phyloP scores from a whole-genome alignment of 2,113 vertebrate species.

The Spermophilus dauricus region DNA sequence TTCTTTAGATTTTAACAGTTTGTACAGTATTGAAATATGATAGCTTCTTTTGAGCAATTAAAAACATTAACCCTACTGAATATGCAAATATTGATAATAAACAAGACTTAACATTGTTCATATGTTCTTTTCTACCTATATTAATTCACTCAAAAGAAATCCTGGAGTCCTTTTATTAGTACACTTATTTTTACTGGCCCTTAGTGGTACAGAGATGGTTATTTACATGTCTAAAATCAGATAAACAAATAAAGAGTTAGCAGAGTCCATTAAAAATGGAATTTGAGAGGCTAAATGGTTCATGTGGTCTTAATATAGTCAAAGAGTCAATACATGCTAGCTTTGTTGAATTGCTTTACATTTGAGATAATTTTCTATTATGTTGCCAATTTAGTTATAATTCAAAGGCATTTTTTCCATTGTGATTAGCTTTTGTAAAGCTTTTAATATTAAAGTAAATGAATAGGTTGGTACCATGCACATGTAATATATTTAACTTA shows the following conservation, averaged over 20 bases:
- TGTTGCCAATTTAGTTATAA: not conserved
- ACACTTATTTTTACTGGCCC: not conserved
- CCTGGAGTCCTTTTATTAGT: not conserved
- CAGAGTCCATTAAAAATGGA: not conserved
- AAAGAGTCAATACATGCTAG: not conserved
- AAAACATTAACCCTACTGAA: not conserved
- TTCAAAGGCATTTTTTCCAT: not conserved
- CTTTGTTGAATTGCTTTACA: conserved; percentile 5
- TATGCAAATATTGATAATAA: not conserved
- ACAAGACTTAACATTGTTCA: not conserved
- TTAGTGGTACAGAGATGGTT: not conserved
- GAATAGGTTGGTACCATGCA: not conserved
- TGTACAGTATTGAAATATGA: not conserved
- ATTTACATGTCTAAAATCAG: not conserved
- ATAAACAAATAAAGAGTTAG: not conserved
- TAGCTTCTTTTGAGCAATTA: conserved; percentile 41
- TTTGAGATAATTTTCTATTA: conserved; percentile 34
- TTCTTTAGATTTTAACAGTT: conserved; percentile 23
- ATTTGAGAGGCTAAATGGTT: not conserved
- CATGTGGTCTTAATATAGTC: not conserved
- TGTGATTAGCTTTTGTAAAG: conserved; percentile 49
- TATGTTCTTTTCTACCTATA: not conserved
- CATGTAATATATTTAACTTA: not conserved
- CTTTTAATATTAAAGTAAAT: conserved; percentile 46
- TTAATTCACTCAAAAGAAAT: not conserved